Percentiles rank a stretch among this genome's conserved stretches.
phyloP scores from a whole-genome alignment of 2,113 vertebrate species.

The Rhinoderma darwinii region DNA sequence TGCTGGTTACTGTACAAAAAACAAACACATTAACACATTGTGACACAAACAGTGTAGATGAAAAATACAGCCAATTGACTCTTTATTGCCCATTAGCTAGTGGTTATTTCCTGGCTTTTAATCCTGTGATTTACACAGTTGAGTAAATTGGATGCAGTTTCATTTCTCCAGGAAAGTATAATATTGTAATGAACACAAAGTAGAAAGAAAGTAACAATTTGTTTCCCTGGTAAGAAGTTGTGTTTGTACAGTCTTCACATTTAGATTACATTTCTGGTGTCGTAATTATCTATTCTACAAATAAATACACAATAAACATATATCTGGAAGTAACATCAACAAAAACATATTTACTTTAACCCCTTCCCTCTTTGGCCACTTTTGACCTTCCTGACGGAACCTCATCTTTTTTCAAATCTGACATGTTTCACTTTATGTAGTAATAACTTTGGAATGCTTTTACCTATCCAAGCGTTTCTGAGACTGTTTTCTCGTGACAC shows the following conservation, averaged over 20 bases:
- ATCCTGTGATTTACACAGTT: neutral
- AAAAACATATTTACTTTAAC: neutral
- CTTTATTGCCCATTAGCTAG: too few relatives aligned
- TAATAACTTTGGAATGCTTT: too few relatives aligned
- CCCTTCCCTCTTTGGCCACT: too few relatives aligned
- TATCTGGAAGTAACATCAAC: neutral
- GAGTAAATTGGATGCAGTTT: neutral
- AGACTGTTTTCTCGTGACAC: too few relatives aligned
- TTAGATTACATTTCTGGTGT: neutral
- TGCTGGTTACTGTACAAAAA: too few relatives aligned
- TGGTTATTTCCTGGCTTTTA: neutral
- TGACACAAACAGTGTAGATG: too few relatives aligned
- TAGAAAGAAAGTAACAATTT: neutral
- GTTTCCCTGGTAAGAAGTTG: neutral
- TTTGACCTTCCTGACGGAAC: too few relatives aligned
- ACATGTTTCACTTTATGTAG: too few relatives aligned
- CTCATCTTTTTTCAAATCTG: too few relatives aligned
- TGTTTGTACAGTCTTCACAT: neutral
- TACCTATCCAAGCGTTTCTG: too few relatives aligned
- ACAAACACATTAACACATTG: too few relatives aligned
- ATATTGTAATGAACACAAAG: neutral
- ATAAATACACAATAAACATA: conserved; percentile 4
- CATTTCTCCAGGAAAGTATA: neutral
- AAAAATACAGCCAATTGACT: neutral
- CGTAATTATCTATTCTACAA: neutral